Base-by-base conservation (phyloP, 2,888 invertebrate species). In the Hololepta plana region DNA sequence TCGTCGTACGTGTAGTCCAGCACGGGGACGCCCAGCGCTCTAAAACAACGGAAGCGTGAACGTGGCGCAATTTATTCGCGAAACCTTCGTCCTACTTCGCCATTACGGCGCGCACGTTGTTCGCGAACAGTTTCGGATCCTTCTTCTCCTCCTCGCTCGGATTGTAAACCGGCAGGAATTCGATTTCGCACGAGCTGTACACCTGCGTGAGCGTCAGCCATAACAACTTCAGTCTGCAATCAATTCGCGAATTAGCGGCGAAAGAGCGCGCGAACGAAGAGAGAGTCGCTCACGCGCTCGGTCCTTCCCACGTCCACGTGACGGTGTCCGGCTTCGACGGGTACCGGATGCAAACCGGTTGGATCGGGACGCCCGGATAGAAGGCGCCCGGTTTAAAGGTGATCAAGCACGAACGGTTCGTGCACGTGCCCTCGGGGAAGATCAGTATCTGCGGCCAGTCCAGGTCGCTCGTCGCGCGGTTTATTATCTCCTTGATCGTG, bases 371-470 rank as follows among this genome's bases (percentile, higher is more conserved):
- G 1, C 91, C 91, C 0, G 91, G 90, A 55, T 84, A 84, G 57
- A 95, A 95, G 7, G 90, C 93, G 20, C 93, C 91, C 2, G 77
- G 74, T 51, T 84, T 85, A 55, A 85, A 87, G 17, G 82, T 81
- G 40, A 85, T 82, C 40, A 95, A 59, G 46, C 87, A 87, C 0
- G 79, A 76, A 13, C 91, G 69, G 58, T 95, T 95, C 15, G 93
- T 90, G 53, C 91, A 93, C 0, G 95, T 95, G 24, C 93, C 95
- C 53, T 95, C 93, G 0, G 93, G 88, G 55, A 93, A 95, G 44
- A 95, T 88, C 32, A 90, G 65, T 26, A 93, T 74, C 65, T 87
- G 87, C 0, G 90, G 88, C 90, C 91, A 93, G 43, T 81, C 70
- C 35, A 79, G 70, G 27, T 72, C 68, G 1, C 85, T 84, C 4